Evolutionary conservation across 2,797 vertebrate species (phyloP).

Genomic region (Kryptopterus vitreolus): DNA sequence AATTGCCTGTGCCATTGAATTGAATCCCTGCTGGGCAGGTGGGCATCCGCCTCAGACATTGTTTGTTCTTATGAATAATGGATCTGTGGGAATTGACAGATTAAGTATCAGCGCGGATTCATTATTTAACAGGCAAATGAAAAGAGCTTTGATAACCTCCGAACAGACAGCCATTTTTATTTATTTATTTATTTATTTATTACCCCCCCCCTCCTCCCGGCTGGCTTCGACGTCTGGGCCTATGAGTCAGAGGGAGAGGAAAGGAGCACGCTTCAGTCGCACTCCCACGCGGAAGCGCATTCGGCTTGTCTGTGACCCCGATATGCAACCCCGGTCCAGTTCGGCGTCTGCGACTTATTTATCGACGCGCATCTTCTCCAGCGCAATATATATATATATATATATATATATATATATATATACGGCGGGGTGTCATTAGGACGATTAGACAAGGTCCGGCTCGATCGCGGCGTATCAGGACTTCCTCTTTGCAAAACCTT

Average conservation of each 20-base stretch:
- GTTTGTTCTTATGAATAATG: constrained; percentile 62
- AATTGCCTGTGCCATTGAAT: constrained; percentile 4
- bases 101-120: constrained; percentile 57
- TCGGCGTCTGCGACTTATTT: constrained; percentile 19
- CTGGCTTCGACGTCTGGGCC: constrained; percentile 44
- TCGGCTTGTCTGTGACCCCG: constrained; percentile 18
- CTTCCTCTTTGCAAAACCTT: background rate
- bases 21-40: constrained; percentile 47
- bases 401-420: too few species aligned
- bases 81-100: constrained; percentile 56
- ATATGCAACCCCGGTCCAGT: constrained; percentile 6
- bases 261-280: constrained; percentile 38
- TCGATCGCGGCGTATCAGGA: background rate
- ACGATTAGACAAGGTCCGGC: background rate
- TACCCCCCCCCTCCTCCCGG: too few species aligned
- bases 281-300: constrained; percentile 27
- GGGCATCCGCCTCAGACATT: constrained; percentile 49
- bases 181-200: too few species aligned
- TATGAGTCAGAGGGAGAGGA: constrained; percentile 55
- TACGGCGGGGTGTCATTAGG: background rate
- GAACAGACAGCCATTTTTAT: constrained; percentile 51
- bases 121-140: constrained; percentile 60
- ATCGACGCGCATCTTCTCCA: background rate
- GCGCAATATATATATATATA: too few species aligned
- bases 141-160: constrained; percentile 56